Base-by-base conservation (phyloP, 1,140 invertebrate genomes). In the Pseudomyrmex pallidus region DNA sequence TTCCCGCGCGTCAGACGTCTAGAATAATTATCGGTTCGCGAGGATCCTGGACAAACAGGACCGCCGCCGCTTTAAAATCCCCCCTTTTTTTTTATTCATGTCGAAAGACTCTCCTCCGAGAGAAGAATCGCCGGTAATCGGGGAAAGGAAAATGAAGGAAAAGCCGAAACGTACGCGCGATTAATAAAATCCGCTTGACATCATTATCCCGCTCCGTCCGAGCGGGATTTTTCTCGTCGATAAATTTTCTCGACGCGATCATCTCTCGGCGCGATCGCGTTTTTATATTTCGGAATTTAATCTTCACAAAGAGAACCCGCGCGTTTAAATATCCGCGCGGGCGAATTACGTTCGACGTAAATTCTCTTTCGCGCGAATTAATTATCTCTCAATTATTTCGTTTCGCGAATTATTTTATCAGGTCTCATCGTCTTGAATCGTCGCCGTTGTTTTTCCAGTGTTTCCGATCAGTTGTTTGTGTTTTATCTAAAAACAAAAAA, bases 11-110 rank as follows among this genome's bases (percentile, higher is more conserved):
- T 80, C 66, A 35, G 64, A 59, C 76, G 56, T 80, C 44, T 54
- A 54, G 56, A 44, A 80, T 80, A 80, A 80, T 80, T 80, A 80
- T 80, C 76, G 76, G 44, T 72, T 50, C 54, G 66, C 76, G 66
- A 80, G 76, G 46, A 80, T 25, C 4, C 44, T 35, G 46, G 44
- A 80, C 76, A 80, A 80, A 80, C 44, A 78, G 76, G n/a, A 48
- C 64, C 70, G 64, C 52, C 70, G 64, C 52, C 20, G 64, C 17
- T 59, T 64, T 70, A 64, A 35, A 80, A 70, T 59, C 54, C 10
- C 44, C 15, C n/a, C n/a, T n/a, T n/a, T n/a, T n/a, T 70, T 80
- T 80, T 70, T 72, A n/a, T 48, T 80, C 54, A 2, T 35, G 20
- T 17, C 44, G 20, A 68, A 12, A 80, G 76, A 66, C 9, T 9